Base-by-base conservation (phyloP, 1,140 invertebrate species). In the Apis cerana region DNA sequence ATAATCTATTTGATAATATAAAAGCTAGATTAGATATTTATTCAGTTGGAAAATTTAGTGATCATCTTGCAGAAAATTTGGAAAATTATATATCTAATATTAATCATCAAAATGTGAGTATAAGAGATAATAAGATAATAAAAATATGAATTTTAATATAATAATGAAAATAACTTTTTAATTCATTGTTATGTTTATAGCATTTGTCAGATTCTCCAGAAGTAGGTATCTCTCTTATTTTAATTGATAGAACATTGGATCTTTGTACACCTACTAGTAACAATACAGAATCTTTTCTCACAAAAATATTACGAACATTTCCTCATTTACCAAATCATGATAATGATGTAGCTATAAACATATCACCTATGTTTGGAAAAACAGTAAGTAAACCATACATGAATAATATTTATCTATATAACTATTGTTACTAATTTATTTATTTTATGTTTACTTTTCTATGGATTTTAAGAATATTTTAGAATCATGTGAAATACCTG, bases 201-300 rank as follows among this genome's bases (percentile, higher is more conserved):
- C 85, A 69, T 89, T 74, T 71, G 43, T 71, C 50, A 88, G 62
- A 56, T 72, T 80, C 76, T 80, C 15, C 86, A 54, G 83, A 80
- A 56, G 94, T 94, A 70, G 95, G 95, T 84, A 94, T 95, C 48
- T 96, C 96, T 10, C 84, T 97, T 13, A 95, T 97, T 74, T 93
- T 97, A 62, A 90, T 97, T 43, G 96, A 97, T 82, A 94, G 96
- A 61, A 95, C 95, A 2, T 89, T 97, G 33, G 96, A 97, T 90
- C 89, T 97, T 23, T 95, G 95, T 84, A 94, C 94, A 75, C 94
- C 95, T 23, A 95, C 94, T 67, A 95, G 94, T 88, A 95, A 96
- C 87, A 94, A 95, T 65, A 95, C 94, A n/a, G 96, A 96, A 82
- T 96, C 95, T 3, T 91, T 96, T 1, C 92, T 97, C 58, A 96